These are phyloP conservation scores for Tipula confusa DNA, from an alignment of 2,888 invertebrate genomes.

Conservation along the genomic window DNA sequence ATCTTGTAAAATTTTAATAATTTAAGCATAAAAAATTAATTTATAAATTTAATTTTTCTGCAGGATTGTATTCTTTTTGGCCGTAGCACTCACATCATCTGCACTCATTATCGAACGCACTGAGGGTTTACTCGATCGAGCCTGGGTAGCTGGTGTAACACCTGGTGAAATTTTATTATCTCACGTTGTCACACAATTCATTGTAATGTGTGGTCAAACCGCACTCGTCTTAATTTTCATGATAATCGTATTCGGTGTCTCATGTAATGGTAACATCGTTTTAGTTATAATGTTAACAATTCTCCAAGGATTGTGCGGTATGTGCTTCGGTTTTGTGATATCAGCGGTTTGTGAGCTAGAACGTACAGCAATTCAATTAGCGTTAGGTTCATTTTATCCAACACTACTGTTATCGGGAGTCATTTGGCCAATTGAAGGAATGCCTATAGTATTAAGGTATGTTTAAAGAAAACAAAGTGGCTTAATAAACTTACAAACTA, in stretches of 20 bases:
- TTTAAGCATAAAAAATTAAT: constrained; percentile 7
- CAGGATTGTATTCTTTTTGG: constrained; percentile 94
- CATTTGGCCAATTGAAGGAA: constrained; percentile 95
- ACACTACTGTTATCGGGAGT: constrained; percentile 88
- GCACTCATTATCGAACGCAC: constrained; percentile 86
- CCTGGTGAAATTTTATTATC: constrained; percentile 89
- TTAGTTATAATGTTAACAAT: constrained; percentile 82
- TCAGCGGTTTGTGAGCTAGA: constrained; percentile 89
- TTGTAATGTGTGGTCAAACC: constrained; percentile 93
- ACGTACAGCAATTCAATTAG: constrained; percentile 87
- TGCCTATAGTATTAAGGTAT: constrained; percentile 73
- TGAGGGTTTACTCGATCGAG: constrained; percentile 86
- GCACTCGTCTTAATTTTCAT: constrained; percentile 86
- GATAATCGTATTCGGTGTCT: constrained; percentile 84
- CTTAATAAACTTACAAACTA: background rate
- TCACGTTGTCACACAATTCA: constrained; percentile 90
- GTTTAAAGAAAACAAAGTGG: background rate
- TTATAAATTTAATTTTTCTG: constrained; percentile 38
- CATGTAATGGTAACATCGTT: constrained; percentile 81
- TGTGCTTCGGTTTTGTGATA: constrained; percentile 95
- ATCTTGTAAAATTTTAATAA: background rate
- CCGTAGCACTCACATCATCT: constrained; percentile 89
- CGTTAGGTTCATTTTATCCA: constrained; percentile 92
- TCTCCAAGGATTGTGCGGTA: constrained; percentile 88
- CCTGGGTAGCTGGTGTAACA: constrained; percentile 90